Conservation (phyloP, 2,888 invertebrate genomes). For the Rhingia campestris region DNA sequence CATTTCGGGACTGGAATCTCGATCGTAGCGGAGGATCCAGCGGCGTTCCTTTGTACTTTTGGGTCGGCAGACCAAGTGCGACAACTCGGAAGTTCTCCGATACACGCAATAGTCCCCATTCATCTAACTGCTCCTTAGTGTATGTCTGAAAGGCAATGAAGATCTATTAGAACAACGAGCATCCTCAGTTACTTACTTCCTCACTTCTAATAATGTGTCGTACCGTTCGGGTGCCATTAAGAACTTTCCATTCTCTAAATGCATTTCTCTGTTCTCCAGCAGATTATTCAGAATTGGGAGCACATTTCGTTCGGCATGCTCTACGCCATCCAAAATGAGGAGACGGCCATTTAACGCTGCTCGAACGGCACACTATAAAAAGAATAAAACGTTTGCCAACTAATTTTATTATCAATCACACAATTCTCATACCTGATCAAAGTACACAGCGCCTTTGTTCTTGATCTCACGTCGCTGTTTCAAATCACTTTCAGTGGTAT, state of each 20-base stretch:
- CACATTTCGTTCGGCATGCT: constrained; percentile 98
- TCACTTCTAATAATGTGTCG: constrained; percentile 92
- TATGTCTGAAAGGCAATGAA: constrained; percentile 86
- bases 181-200: constrained; percentile 19
- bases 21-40: constrained; percentile 97
- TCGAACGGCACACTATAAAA: constrained; percentile 92
- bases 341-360: constrained; percentile 94
- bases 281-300: constrained; percentile 97
- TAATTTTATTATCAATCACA: background rate
- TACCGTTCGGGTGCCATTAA: constrained; percentile 94
- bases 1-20: constrained; percentile 95
- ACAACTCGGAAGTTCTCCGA: constrained; percentile 96
- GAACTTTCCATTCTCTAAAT: constrained; percentile 97
- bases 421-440: constrained; percentile 89
- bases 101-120: constrained; percentile 95
- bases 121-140: constrained; percentile 89
- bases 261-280: constrained; percentile 98
- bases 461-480: constrained; percentile 97
- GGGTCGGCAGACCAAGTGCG: constrained; percentile 95
- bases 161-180: constrained; percentile 7
- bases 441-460: constrained; percentile 93
- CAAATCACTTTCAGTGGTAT: constrained; percentile 98
- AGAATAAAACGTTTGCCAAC: background rate
- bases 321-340: constrained; percentile 96
- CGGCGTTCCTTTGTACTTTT: constrained; percentile 94